Evolutionary conservation across 2,888 invertebrate species (phyloP).

Genomic region (Euphydryas editha): DNA sequence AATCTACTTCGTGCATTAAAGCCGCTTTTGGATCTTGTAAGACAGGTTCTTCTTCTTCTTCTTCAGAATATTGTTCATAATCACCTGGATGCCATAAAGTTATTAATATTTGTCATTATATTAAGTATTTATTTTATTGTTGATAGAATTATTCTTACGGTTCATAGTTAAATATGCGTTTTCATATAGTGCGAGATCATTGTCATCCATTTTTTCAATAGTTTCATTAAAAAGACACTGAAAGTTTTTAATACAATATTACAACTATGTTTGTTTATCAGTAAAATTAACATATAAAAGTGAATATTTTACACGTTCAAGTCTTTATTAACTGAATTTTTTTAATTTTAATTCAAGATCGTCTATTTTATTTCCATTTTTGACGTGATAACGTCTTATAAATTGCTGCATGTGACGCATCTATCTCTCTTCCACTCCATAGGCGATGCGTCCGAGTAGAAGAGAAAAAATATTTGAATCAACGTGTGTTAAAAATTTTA

Average conservation of each 20-base stretch:
- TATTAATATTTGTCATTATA: neutral
- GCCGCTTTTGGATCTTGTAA: constrained; percentile 67
- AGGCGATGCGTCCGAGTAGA: too few relatives aligned
- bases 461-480: too few relatives aligned
- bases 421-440: too few relatives aligned
- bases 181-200: constrained; percentile 45
- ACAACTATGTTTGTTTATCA: too few relatives aligned
- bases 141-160: constrained; percentile 57
- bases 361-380: too few relatives aligned
- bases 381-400: too few relatives aligned
- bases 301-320: neutral
- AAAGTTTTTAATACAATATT: neutral
- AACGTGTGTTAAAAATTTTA: too few relatives aligned
- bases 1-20: constrained; percentile 68
- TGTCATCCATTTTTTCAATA: constrained; percentile 31
- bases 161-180: constrained; percentile 60
- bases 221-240: constrained; percentile 20
- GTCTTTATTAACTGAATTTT: neutral
- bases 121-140: constrained; percentile 2
- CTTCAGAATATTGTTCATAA: constrained; percentile 71
- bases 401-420: too few relatives aligned
- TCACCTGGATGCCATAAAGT: constrained; percentile 58
- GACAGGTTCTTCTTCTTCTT: constrained; percentile 63
- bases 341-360: neutral
- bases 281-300: neutral